These are phyloP conservation scores for Prorops nasuta DNA, from an alignment of 1,140 invertebrate genomes.

Conservation along the genomic window DNA sequence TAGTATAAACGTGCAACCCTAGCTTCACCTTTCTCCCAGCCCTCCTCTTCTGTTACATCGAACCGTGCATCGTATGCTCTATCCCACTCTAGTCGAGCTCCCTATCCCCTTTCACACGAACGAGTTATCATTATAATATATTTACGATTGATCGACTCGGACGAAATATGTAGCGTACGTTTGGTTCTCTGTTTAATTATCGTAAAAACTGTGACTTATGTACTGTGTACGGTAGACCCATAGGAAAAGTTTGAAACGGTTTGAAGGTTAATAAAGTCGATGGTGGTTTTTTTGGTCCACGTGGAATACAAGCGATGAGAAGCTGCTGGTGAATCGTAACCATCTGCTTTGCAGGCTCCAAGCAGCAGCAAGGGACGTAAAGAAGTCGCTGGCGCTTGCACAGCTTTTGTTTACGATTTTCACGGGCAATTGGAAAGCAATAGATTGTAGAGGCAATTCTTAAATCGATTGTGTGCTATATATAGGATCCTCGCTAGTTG, in stretches of 20 bases:
- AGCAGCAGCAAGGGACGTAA: no score
- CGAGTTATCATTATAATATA: no score
- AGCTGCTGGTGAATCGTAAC: not conserved
- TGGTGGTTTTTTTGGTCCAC: not conserved
- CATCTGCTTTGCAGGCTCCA: not conserved
- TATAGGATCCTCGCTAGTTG: no score
- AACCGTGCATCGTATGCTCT: no score
- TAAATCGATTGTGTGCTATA: constrained; percentile 44
- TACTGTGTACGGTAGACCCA: no score
- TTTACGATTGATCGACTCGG: no score
- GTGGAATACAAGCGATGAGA: not conserved
- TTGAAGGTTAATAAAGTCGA: not conserved
- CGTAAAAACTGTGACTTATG: no score
- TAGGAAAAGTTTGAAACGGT: no score
- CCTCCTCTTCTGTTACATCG: not conserved
- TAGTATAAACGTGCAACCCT: constrained; percentile 1
- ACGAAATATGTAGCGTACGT: no score
- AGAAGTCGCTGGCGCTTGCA: not conserved
- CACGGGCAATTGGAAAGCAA: constrained; percentile 53
- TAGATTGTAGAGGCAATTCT: constrained; percentile 30
- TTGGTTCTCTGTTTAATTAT: no score
- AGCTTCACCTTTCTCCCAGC: not conserved
- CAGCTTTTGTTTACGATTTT: constrained; percentile 51
- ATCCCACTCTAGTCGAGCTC: no score
- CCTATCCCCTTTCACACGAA: no score